Conservation (phyloP, 2,888 invertebrate genomes). For the Toxonevra muliebris region DNA sequence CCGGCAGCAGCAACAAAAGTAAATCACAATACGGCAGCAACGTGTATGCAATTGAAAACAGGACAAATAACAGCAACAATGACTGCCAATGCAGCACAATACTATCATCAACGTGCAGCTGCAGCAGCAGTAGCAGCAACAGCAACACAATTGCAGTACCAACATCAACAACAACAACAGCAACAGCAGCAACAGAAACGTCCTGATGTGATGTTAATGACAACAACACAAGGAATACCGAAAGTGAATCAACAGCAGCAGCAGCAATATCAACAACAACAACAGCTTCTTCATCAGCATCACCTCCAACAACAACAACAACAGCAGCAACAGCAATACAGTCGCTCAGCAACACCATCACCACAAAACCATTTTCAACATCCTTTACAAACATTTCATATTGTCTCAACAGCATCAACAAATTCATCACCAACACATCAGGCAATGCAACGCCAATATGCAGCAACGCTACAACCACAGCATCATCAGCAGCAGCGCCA, state of each 20-base stretch:
- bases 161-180: slow-evolving; percentile 41
- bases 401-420: slow-evolving; percentile 39
- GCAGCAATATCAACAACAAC: slow-evolving; percentile 32
- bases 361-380: slow-evolving; percentile 42
- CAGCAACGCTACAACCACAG: slow-evolving; percentile 39
- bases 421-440: slow-evolving; percentile 43
- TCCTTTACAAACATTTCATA: slow-evolving; percentile 44
- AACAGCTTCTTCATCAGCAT: slow-evolving; percentile 39
- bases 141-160: slow-evolving; percentile 48
- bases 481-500: slow-evolving; percentile 40
- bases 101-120: slow-evolving; percentile 36
- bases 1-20: slow-evolving; percentile 49
- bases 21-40: slow-evolving; percentile 47
- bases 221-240: slow-evolving; percentile 25
- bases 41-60: slow-evolving; percentile 50
- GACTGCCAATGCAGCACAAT: slow-evolving; percentile 27
- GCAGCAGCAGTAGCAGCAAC: slow-evolving; percentile 41
- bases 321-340: slow-evolving; percentile 29
- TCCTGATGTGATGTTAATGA: slow-evolving; percentile 42
- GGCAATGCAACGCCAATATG: slow-evolving; percentile 35
- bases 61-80: slow-evolving; percentile 30
- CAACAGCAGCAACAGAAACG: slow-evolving; percentile 41
- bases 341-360: slow-evolving; percentile 45
- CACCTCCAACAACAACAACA: slow-evolving; percentile 46
- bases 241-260: slow-evolving; percentile 40